phyloP scores from a whole-genome alignment of 2,888 invertebrate genomes.

The Agrochola macilenta region DNA sequence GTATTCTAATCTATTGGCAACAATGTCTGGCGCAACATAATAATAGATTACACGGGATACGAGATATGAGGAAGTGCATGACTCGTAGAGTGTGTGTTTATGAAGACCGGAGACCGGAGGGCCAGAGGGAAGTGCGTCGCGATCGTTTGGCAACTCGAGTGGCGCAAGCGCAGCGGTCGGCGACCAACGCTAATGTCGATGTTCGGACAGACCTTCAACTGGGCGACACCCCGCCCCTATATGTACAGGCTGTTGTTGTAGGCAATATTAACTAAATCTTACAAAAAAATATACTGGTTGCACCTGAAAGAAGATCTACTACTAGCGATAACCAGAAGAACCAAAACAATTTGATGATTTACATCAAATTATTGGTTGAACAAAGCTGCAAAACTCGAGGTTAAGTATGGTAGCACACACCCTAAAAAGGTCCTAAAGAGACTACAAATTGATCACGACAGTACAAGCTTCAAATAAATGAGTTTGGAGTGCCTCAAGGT shows the following conservation, averaged over 20 bases:
- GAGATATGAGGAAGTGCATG: slow-evolving; percentile 54
- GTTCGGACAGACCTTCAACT: slow-evolving; percentile 65
- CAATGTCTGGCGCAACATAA: slow-evolving; percentile 22
- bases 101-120: slow-evolving; percentile 21
- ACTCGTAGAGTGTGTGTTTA: slow-evolving; percentile 52
- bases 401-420: not conserved
- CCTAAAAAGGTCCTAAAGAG: not conserved
- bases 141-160: slow-evolving; percentile 84
- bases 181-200: slow-evolving; percentile 64
- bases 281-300: not conserved
- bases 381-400: not conserved
- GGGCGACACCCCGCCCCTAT: slow-evolving; percentile 72
- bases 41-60: slow-evolving; percentile 50
- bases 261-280: not conserved
- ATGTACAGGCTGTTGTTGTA: slow-evolving; percentile 75
- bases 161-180: slow-evolving; percentile 82
- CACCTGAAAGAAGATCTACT: not conserved
- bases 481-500: not conserved
- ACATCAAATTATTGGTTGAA: no score
- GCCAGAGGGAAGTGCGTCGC: slow-evolving; percentile 63
- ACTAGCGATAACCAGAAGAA: not conserved
- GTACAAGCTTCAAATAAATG: not conserved
- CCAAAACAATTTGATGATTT: not conserved
- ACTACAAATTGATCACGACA: not conserved
- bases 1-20: slow-evolving; percentile 8